phyloP scores from a whole-genome alignment of 2,888 invertebrate species.

The Apamea crenata region DNA sequence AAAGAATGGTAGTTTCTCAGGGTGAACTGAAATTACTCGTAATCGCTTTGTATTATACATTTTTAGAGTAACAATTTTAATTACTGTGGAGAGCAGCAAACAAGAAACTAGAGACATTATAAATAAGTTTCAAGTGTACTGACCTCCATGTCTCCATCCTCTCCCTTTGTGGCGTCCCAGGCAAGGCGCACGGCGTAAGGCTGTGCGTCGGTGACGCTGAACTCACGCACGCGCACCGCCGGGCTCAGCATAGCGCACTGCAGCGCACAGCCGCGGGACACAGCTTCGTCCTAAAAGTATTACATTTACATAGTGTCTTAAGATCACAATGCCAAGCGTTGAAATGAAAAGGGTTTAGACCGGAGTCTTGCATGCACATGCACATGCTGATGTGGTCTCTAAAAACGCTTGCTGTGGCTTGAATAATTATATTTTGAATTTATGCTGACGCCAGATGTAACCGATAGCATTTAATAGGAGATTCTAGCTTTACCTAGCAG shows the following conservation, averaged over 20 bases:
- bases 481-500: not conserved
- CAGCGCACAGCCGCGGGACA: constrained; percentile 98
- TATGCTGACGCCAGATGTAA: not conserved
- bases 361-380: too few relatives aligned
- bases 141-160: constrained; percentile 95
- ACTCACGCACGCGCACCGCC: constrained; percentile 98
- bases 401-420: not conserved
- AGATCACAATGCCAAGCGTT: not conserved
- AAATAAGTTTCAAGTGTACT: not conserved
- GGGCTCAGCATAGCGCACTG: constrained; percentile 99
- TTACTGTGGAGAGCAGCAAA: not conserved
- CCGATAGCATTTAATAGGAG: not conserved
- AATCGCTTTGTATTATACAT: not conserved
- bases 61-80: not conserved
- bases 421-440: not conserved
- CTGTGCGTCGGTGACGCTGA: constrained; percentile 97
- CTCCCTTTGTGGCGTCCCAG: constrained; percentile 93
- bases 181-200: constrained; percentile 96
- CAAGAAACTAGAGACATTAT: not conserved
- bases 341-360: not conserved
- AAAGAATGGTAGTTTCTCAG: not conserved
- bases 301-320: not conserved
- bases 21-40: not conserved
- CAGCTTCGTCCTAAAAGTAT: constrained; percentile 95
- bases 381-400: too few relatives aligned